Conservation (phyloP, 2,888 invertebrate genomes). For the Agrochola lota region DNA sequence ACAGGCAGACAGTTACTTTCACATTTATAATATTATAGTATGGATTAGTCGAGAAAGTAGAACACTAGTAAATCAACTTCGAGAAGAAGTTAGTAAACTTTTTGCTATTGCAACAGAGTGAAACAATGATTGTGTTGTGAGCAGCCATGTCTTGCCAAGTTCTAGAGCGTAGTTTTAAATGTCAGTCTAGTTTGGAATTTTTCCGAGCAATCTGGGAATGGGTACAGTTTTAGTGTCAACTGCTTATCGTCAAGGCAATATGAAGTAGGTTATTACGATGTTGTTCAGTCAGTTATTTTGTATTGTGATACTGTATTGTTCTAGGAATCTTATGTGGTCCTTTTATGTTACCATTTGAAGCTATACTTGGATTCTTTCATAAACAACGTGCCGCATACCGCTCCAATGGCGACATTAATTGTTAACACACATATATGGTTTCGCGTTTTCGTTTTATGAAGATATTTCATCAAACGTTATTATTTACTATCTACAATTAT, state of each 20-base stretch:
- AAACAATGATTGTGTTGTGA: slow-evolving; percentile 53
- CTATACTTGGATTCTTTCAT: neutral
- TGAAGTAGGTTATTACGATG: slow-evolving; percentile 26
- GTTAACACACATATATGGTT: too few species aligned
- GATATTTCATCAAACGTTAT: too few species aligned
- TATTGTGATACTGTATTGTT: slow-evolving; percentile 25
- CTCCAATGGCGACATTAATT: too few species aligned
- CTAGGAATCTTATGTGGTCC: neutral
- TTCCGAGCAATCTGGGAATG: slow-evolving; percentile 49
- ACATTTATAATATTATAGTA: neutral
- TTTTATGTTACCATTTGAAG: neutral
- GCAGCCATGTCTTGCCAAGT: slow-evolving; percentile 51
- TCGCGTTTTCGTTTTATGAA: too few species aligned
- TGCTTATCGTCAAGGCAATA: slow-evolving; percentile 38
- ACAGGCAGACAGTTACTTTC: neutral
- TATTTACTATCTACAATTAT: too few species aligned
- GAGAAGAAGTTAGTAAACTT: slow-evolving; percentile 29
- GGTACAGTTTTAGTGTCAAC: slow-evolving; percentile 43
- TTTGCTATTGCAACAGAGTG: slow-evolving; percentile 46
- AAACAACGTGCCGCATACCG: too few species aligned
- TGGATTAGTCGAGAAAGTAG: slow-evolving; percentile 24
- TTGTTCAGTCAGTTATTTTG: slow-evolving; percentile 11
- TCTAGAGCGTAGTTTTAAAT: slow-evolving; percentile 44
- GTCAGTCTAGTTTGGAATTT: slow-evolving; percentile 37
- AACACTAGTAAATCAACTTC: slow-evolving; percentile 36